Evolutionary conservation across 2,888 invertebrate species (phyloP), one percentile per base, ranked within the genome.

Genomic region (Drosophila algonquin): DNA sequence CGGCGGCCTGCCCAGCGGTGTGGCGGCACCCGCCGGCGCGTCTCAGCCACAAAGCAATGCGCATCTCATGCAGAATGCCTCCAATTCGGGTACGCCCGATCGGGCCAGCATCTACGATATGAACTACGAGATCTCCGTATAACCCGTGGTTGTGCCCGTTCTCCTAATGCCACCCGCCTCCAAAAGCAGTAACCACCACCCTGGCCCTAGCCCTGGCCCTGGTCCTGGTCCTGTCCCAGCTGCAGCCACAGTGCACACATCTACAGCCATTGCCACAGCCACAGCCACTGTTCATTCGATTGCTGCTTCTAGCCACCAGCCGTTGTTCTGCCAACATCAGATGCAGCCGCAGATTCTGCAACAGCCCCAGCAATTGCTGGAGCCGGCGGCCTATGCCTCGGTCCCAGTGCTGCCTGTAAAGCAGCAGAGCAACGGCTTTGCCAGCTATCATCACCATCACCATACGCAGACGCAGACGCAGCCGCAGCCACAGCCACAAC

Each of bases 71-170:
- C 74, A 73, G 14, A 48, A 54, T n/a, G 59, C 51, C 73, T 93
- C 94, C 27, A 93, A 93, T 14, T 93, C 94, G 55, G 94, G 94
- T 45, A 95, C 96, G 16, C 96, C 97, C 56, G 97, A 97, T 92
- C 95, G 97, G 88, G 96, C 96, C 89, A 97, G 97, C 93, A 96
- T 97, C 80, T 98, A 98, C 93, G 97, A 98, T 93, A 97, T 97
- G 95, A 98, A 97, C 94, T 97, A 98, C 93, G 98, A 98, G 93
- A 98, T 98, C 93, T 97, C 97, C 84, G 97, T 98, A 94, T 98
- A 96, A 96, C 92, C 92, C 92, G 91, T 91, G 90, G 89, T 90
- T 81, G 90, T 91, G 77, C 91, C 90, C 57, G 90, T 91, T 68
- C 84, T 89, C 71, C 78, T 90, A 63, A 85, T 90, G 79, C 89